Conservation (phyloP, 2,797 vertebrate genomes). For the Clarias platycephalus region DNA sequence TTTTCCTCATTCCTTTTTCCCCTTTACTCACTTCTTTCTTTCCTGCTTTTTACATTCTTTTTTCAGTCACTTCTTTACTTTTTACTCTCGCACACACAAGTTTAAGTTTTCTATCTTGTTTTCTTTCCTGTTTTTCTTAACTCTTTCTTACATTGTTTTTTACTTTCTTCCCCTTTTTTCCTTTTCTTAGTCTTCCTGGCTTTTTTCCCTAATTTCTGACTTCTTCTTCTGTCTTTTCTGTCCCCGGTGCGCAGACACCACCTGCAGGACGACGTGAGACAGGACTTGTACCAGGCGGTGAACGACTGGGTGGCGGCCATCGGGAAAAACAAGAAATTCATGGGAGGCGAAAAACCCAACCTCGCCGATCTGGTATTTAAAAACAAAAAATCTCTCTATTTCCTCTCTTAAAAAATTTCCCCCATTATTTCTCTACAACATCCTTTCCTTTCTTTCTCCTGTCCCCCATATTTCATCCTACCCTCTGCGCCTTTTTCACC, state of each 20-base stretch:
- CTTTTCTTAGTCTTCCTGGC: neutral
- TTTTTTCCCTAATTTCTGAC: neutral
- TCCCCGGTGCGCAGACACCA: conserved; percentile 75
- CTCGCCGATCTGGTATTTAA: conserved; percentile 89
- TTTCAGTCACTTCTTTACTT: too few relatives aligned
- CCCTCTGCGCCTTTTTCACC: neutral
- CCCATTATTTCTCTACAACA: neutral
- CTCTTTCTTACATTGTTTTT: too few relatives aligned
- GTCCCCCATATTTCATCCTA: neutral
- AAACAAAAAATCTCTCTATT: neutral
- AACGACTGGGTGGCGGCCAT: conserved; percentile 89
- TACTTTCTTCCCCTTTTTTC: neutral
- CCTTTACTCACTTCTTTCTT: too few relatives aligned
- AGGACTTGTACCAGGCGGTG: conserved; percentile 90
- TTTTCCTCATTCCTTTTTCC: too few relatives aligned
- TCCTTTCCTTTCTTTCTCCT: neutral
- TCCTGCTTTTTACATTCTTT: too few relatives aligned
- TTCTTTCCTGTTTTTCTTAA: too few relatives aligned
- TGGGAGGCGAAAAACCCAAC: conserved; percentile 90
- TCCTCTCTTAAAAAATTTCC: neutral
- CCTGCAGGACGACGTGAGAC: conserved; percentile 85
- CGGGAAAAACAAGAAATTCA: conserved; percentile 86
- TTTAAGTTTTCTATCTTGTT: too few relatives aligned
- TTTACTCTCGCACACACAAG: too few relatives aligned
- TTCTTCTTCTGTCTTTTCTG: too few relatives aligned